A percentile compares a stretch with the other conserved stretches of the same genome.
phyloP scores from a whole-genome alignment of 2,113 vertebrate species.

The Fukomys damarensis region DNA sequence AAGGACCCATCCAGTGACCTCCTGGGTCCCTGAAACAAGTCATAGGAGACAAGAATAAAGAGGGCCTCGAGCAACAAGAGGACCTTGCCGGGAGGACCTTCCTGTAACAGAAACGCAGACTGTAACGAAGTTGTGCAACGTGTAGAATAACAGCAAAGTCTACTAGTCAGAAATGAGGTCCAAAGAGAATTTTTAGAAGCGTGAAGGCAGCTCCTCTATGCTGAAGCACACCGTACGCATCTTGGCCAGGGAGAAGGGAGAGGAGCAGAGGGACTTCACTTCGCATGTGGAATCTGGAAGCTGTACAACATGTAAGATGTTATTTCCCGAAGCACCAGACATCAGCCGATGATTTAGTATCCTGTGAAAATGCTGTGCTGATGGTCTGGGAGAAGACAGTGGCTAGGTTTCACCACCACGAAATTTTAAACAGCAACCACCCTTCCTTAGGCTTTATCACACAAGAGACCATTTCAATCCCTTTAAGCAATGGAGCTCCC shows the following conservation, averaged over 20 bases:
- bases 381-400: not conserved
- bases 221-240: not conserved
- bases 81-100: not conserved
- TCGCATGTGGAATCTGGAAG: not conserved
- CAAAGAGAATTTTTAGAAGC: not conserved
- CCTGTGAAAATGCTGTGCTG: not conserved
- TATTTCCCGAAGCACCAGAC: not conserved
- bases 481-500: not conserved
- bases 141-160: not conserved
- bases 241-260: not conserved
- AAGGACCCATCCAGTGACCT: not conserved
- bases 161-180: not conserved
- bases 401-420: not conserved
- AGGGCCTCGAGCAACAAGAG: not conserved
- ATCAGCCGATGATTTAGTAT: not conserved
- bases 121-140: not conserved
- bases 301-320: not conserved
- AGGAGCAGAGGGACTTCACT: not conserved
- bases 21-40: not conserved
- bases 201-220: not conserved
- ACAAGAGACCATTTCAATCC: not conserved
- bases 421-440: not conserved
- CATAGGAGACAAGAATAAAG: not conserved
- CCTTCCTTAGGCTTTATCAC: not conserved
- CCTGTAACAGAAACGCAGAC: not conserved